Evolutionary conservation across 2,888 invertebrate genomes (phyloP).

Genomic region (Emmelina monodactyla): DNA sequence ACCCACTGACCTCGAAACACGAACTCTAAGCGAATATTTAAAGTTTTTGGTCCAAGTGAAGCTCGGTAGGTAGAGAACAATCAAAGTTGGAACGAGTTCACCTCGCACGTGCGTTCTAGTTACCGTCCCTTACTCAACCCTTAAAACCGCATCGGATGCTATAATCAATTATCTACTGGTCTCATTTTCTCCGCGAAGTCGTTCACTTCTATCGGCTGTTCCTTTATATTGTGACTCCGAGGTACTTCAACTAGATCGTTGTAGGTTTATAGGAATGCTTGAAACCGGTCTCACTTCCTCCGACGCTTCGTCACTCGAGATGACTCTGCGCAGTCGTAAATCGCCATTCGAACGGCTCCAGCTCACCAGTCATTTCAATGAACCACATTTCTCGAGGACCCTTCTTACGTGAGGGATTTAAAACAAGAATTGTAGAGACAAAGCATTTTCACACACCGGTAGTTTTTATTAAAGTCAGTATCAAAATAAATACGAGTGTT

Average conservation of each 20-base stretch:
- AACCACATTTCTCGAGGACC: background rate
- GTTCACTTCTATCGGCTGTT: background rate
- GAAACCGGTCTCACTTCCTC: conserved; percentile 46
- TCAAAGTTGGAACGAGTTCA: too few relatives aligned
- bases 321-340: conserved; percentile 15
- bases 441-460: too few relatives aligned
- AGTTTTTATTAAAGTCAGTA: too few relatives aligned
- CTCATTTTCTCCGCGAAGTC: background rate
- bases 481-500: too few relatives aligned
- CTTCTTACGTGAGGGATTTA: background rate
- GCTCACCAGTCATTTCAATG: conserved; percentile 1
- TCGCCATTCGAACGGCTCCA: conserved; percentile 5
- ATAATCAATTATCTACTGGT: background rate
- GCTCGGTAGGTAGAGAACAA: too few relatives aligned
- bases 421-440: too few relatives aligned
- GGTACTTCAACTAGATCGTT: background rate
- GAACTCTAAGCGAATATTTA: too few relatives aligned
- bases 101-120: too few relatives aligned
- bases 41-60: too few relatives aligned
- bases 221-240: background rate
- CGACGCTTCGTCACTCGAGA: conserved; percentile 16
- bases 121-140: too few relatives aligned
- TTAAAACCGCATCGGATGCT: background rate
- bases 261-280: conserved; percentile 42
- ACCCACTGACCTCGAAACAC: conserved; percentile 2